phyloP scores from a whole-genome alignment of 1,140 invertebrate species.

The Meteorus sp. region DNA sequence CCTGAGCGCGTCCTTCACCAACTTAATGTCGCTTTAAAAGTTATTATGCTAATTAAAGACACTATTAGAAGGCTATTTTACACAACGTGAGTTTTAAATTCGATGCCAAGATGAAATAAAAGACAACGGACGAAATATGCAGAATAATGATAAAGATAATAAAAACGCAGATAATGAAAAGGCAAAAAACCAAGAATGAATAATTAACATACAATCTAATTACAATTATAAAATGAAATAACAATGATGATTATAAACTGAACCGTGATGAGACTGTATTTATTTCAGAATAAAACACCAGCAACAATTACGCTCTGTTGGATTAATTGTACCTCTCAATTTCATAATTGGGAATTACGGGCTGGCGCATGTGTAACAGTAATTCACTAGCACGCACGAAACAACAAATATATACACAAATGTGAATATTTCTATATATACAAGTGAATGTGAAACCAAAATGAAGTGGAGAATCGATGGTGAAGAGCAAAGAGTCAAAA shows the following conservation, averaged over 20 bases:
- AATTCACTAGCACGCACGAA: background rate
- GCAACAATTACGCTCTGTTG: background rate
- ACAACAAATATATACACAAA: background rate
- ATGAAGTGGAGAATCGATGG: no score
- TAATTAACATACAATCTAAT: background rate
- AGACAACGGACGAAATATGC: background rate
- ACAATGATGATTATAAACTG: no score
- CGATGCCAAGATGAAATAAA: constrained; percentile 4
- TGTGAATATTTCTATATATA: no score
- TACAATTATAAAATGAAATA: background rate
- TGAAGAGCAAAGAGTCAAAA: no score
- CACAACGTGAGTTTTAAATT: constrained; percentile 12
- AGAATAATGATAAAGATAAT: background rate
- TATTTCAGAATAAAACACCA: no score
- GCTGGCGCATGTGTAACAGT: constrained; percentile 1
- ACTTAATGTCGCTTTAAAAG: constrained; percentile 20
- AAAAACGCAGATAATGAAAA: background rate
- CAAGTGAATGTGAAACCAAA: no score
- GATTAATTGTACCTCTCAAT: constrained; percentile 10
- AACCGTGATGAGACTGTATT: no score
- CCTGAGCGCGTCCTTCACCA: background rate
- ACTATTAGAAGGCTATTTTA: background rate
- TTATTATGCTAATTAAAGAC: constrained; percentile 27
- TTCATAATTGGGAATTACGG: constrained; percentile 18
- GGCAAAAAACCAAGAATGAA: background rate